A percentile compares a stretch with the other conserved stretches of the same genome.
phyloP scores from a whole-genome alignment of 92 coral and sea anemone species.

The Porites lobata region DNA sequence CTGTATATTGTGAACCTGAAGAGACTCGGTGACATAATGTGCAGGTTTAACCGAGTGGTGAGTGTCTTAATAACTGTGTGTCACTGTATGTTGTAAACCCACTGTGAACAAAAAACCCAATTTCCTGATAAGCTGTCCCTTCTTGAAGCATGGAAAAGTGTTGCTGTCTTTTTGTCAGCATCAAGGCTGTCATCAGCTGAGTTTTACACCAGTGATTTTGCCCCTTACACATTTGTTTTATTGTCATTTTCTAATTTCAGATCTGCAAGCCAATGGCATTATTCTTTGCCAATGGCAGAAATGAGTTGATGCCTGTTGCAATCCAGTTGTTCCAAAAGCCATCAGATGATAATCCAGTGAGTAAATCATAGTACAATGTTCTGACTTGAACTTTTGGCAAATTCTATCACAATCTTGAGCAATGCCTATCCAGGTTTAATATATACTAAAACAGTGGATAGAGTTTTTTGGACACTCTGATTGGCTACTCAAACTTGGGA shows the following conservation, averaged over 20 bases:
- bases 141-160: too few relatives aligned
- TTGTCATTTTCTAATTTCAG: conserved; percentile 36
- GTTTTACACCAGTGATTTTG: background rate
- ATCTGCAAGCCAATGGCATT: conserved; percentile 93
- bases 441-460: too few relatives aligned
- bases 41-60: conserved; percentile 93
- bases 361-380: background rate
- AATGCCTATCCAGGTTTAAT: too few relatives aligned
- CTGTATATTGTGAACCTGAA: conserved; percentile 89
- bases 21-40: conserved; percentile 78
- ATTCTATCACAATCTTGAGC: too few relatives aligned
- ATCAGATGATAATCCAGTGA: conserved; percentile 90
- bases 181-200: background rate
- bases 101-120: too few relatives aligned
- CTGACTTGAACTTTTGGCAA: too few relatives aligned
- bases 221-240: background rate
- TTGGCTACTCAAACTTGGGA: too few relatives aligned
- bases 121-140: too few relatives aligned
- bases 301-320: conserved; percentile 94
- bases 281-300: conserved; percentile 80
- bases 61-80: conserved; percentile 10
- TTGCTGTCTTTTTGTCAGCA: too few relatives aligned
- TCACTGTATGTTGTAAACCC: too few relatives aligned
- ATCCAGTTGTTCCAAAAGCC: conserved; percentile 95
- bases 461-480: too few relatives aligned